Evolutionary conservation across 2,113 vertebrate genomes (phyloP), one percentile per base, ranked within the genome.

Genomic region (Notothenia coriiceps): DNA sequence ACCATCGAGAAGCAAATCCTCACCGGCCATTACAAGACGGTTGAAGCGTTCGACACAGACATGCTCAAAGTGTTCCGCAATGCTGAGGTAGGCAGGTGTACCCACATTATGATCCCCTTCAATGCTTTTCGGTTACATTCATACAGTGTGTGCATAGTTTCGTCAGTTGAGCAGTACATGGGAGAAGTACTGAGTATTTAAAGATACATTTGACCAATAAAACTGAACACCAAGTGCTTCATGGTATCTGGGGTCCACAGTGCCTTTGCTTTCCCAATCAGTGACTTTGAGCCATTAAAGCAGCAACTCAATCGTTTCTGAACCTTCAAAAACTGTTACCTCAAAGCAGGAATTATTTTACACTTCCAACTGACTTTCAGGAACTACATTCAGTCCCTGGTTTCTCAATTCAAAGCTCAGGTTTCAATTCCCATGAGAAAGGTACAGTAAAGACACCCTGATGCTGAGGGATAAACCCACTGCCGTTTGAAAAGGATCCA

Each of bases 11-110:
- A 99, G 86, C 98, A 99, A 89, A 99, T 99, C 91, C 95, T 99
- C 88, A 97, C 95, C 0, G 98, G 98, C 50, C 96, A 98, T 74
- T 99, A 99, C 79, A 99, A 99, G 92, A 99, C 98, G 0, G 98
- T 98, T 60, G 98, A 99, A 87, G 96, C 97, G 35, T 99, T 99
- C 44, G 98, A 99, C 85, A 94, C 96, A 0, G 98, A 99, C 92
- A 99, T 99, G 98, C 96, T 99, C 72, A 99, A 99, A 93, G 98
- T 99, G 74, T 99, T 99, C 91, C 95, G 97, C 74, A 99, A 99
- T 1, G 97, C 98, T 12, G 98, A 99, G 97, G 98, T 99, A 93
- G 89, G 95, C 84, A 40, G 60, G 22, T 65, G 46, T 61, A 33
- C 57, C n/a, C 4, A 50, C 17, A 6, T 40, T 63, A 43, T 47